phyloP scores from a whole-genome alignment of 2,888 invertebrate genomes.

The Phlogophora meticulosa region DNA sequence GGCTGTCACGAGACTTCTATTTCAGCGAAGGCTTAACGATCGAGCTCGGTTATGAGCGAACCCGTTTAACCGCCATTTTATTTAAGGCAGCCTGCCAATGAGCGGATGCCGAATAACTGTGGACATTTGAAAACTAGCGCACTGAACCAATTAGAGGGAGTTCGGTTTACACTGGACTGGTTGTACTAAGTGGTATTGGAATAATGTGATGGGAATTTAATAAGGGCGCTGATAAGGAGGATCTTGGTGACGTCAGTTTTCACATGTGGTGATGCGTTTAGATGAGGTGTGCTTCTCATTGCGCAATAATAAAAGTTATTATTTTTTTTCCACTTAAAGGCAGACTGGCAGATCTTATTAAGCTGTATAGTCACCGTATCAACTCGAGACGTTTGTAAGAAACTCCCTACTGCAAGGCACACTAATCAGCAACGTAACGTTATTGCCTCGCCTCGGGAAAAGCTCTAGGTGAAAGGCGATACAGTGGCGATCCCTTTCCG shows the following conservation, averaged over 20 bases:
- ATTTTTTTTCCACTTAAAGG: too few relatives aligned
- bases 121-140: constrained; percentile 68
- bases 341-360: too few relatives aligned
- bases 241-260: background rate
- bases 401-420: too few relatives aligned
- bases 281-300: too few relatives aligned
- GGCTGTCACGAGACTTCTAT: constrained; percentile 55
- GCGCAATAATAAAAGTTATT: too few relatives aligned
- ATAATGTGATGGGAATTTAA: constrained; percentile 30
- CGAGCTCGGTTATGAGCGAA: constrained; percentile 71
- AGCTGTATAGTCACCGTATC: too few relatives aligned
- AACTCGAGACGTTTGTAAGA: too few relatives aligned
- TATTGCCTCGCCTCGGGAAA: too few relatives aligned
- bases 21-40: constrained; percentile 70
- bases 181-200: constrained; percentile 49
- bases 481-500: too few relatives aligned
- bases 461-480: too few relatives aligned
- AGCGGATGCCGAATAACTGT: constrained; percentile 67
- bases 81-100: constrained; percentile 83
- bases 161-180: constrained; percentile 43
- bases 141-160: constrained; percentile 67
- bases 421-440: too few relatives aligned
- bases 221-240: background rate
- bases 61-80: constrained; percentile 77
- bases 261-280: background rate